Conservation (phyloP, 2,888 invertebrate species). For the Callyntrura sp. region DNA sequence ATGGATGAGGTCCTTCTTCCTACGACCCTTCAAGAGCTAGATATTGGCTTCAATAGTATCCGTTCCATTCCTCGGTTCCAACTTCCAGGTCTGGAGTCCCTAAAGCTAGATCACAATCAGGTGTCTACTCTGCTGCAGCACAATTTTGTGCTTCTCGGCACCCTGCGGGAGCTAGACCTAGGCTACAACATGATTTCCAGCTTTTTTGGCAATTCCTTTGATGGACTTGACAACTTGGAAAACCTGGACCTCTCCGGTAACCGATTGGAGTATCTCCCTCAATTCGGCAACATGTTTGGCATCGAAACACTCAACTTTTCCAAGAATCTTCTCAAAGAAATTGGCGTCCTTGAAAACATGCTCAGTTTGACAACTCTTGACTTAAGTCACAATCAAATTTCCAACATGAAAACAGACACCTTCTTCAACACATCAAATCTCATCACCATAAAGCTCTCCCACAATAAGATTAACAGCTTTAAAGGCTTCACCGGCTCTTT, state of each 20-base stretch:
- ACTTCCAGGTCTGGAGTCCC: slow-evolving; percentile 90
- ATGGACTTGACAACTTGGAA: slow-evolving; percentile 89
- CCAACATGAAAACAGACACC: slow-evolving; percentile 82
- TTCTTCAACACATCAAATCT: slow-evolving; percentile 83
- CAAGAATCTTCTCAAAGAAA: slow-evolving; percentile 84
- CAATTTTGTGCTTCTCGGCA: slow-evolving; percentile 84
- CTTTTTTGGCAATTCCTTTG: slow-evolving; percentile 86
- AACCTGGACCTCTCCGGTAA: slow-evolving; percentile 91
- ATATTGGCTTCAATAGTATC: slow-evolving; percentile 84
- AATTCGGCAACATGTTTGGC: slow-evolving; percentile 85
- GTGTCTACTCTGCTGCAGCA: slow-evolving; percentile 88
- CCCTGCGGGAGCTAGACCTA: slow-evolving; percentile 91
- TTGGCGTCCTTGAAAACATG: slow-evolving; percentile 80
- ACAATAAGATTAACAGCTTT: slow-evolving; percentile 82
- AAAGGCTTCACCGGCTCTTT: slow-evolving; percentile 82
- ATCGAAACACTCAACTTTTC: slow-evolving; percentile 84
- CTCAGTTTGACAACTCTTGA: slow-evolving; percentile 89
- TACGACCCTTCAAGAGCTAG: slow-evolving; percentile 83
- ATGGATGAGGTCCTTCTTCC: slow-evolving; percentile 86
- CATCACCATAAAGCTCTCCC: slow-evolving; percentile 84
- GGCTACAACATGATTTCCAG: slow-evolving; percentile 83
- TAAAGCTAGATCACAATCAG: slow-evolving; percentile 92
- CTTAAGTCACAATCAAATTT: slow-evolving; percentile 90
- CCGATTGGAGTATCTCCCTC: slow-evolving; percentile 90
- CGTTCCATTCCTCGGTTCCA: slow-evolving; percentile 86